Base-by-base conservation (phyloP, 2,888 invertebrate genomes). In the Cryptocephalus moraei region DNA sequence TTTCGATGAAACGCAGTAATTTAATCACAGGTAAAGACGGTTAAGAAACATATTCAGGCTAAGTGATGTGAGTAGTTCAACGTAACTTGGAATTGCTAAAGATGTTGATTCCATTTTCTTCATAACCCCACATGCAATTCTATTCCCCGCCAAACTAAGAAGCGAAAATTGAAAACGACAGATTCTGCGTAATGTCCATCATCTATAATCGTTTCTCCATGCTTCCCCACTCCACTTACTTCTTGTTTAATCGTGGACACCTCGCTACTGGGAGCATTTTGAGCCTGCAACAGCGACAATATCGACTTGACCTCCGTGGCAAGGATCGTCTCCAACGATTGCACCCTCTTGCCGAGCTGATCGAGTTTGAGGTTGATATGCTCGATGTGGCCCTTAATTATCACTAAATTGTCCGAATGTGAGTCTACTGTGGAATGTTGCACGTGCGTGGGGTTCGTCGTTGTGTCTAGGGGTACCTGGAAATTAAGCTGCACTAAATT, bases 291-390 rank as follows among this genome's bases (percentile, higher is more conserved):
- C 55, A 71, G 55, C 45, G 60, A 56, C 54, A 89, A 72, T 52
- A 90, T 88, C 53, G 81, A 75, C 55, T 83, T 79, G 56, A 90
- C 81, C 64, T 90, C 88, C 8, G 79, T 73, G 14, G 83, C 81
- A 60, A 90, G 78, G 33, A 82, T 81, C 51, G 77, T 78, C 66
- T 90, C 88, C 60, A 90, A 71, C 43, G 80, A 75, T 41, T 82
- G 80, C 55, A 90, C 78, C 56, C 80, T 79, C 62, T 79, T 76
- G 60, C 80, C 77, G 51, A 87, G 71, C 61, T 82, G 80, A 59
- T 86, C 86, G 64, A 87, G 75, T 60, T 84, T 76, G 50, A 44
- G 49, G 61, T 81, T 76, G 56, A 85, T 77, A 56, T 74, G 73
- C 50, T 77, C 76, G 51, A 72, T 66, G 54, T 69, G 68, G 52